Evolutionary conservation across 2,113 vertebrate species (phyloP).

Genomic region (Leuciscus idus): DNA sequence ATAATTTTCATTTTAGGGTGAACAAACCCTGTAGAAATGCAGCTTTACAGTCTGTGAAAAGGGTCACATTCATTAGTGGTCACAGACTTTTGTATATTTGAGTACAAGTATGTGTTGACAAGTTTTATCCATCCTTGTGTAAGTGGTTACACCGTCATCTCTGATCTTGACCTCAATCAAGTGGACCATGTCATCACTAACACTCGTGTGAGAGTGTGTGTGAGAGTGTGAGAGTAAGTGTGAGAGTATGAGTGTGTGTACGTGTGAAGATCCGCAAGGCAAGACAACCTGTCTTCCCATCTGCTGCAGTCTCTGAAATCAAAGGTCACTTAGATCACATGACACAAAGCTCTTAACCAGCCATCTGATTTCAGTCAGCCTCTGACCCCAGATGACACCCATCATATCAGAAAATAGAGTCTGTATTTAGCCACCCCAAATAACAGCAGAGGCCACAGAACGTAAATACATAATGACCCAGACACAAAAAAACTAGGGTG

Average conservation of each 20-base stretch:
- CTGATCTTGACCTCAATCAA: slow-evolving; percentile 21
- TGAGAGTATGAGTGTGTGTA: slow-evolving; percentile 9
- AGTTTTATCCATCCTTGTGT: background rate
- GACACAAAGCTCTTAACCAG: slow-evolving; percentile 29
- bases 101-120: background rate
- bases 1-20: too few relatives aligned
- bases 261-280: background rate
- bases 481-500: slow-evolving; percentile 1
- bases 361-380: slow-evolving; percentile 24
- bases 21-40: too few relatives aligned
- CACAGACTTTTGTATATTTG: background rate
- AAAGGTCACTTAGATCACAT: slow-evolving; percentile 51
- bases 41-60: background rate
- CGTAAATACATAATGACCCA: background rate
- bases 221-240: slow-evolving; percentile 6
- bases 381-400: slow-evolving; percentile 2
- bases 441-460: background rate
- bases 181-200: slow-evolving; percentile 21
- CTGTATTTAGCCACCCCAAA: background rate
- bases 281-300: slow-evolving; percentile 51
- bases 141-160: background rate
- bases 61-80: background rate
- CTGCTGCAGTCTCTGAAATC: slow-evolving; percentile 37
- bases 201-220: slow-evolving; percentile 1
- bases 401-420: slow-evolving; percentile 2